Percentiles rank a stretch among this genome's conserved stretches.
Evolutionary conservation across 2,113 vertebrate genomes (phyloP).

Genomic region (Mesocricetus auratus): DNA sequence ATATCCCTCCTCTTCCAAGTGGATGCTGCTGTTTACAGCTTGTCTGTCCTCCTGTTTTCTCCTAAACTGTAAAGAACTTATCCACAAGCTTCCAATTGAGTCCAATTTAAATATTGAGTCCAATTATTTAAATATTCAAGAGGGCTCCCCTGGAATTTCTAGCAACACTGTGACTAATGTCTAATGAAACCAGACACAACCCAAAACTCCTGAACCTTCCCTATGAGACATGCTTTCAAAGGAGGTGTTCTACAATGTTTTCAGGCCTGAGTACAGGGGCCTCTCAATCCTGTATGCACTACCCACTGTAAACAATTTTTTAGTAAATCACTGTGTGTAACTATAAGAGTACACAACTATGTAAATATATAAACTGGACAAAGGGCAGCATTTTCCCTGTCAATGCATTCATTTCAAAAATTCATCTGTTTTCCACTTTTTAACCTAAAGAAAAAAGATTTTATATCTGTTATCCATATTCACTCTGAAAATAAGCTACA

Average conservation of each 20-base stretch:
- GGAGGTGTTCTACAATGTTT: not conserved
- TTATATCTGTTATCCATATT: not conserved
- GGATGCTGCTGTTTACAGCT: not conserved
- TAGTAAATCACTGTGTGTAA: not conserved
- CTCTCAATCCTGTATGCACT: not conserved
- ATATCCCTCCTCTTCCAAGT: not conserved
- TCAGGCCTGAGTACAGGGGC: not conserved
- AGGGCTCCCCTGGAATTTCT: not conserved
- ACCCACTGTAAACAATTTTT: not conserved
- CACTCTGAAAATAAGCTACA: not conserved
- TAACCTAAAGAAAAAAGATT: not conserved
- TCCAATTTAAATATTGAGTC: not conserved
- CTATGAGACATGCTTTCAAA: not conserved
- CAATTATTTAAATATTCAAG: not conserved
- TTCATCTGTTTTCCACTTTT: not conserved
- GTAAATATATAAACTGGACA: not conserved
- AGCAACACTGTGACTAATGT: not conserved
- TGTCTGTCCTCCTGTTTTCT: not conserved
- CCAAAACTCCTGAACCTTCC: not conserved
- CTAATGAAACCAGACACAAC: constrained; percentile 18
- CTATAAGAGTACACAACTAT: not conserved
- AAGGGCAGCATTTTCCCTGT: not conserved
- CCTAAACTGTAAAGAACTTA: not conserved
- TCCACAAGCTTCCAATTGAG: not conserved
- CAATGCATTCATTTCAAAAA: constrained; percentile 22